Evolutionary conservation across 1,140 invertebrate species (phyloP).

Genomic region (Euwallacea similis): DNA sequence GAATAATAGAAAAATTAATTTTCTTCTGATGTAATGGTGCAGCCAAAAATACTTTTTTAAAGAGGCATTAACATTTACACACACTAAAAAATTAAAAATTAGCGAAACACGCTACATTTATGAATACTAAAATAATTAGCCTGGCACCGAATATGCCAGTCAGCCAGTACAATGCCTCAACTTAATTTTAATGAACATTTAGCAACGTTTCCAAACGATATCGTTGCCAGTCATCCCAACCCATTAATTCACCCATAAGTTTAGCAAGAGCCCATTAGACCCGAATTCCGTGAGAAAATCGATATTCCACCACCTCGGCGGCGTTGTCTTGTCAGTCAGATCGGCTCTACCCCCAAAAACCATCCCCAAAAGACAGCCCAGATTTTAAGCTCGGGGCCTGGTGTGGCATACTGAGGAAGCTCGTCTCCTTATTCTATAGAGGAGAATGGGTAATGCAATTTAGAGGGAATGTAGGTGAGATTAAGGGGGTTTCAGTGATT

Average conservation of each 20-base stretch:
- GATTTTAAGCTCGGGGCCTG: slow-evolving; percentile 1
- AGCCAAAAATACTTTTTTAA: no score
- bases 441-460: slow-evolving; percentile 15
- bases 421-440: not conserved
- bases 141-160: no score
- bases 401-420: slow-evolving; percentile 1
- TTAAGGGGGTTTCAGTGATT: slow-evolving; percentile 7
- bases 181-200: no score
- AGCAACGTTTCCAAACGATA: no score
- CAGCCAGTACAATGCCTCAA: no score
- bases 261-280: not conserved
- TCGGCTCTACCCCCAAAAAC: not conserved
- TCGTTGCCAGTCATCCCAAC: not conserved
- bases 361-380: slow-evolving; percentile 1
- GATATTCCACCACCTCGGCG: slow-evolving; percentile 4
- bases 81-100: no score
- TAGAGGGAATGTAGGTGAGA: slow-evolving; percentile 4
- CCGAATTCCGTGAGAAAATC: not conserved
- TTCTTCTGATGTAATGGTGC: no score
- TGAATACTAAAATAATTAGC: no score
- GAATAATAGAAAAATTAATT: no score
- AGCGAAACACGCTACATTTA: no score
- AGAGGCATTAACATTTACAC: no score
- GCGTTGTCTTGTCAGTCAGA: slow-evolving; percentile 3
- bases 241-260: slow-evolving; percentile 5